A percentile compares a stretch with the other conserved stretches of the same genome.
Conservation (phyloP, 37 sponge, comb jelly and placozoan species). For the Spongilla lacustris region DNA sequence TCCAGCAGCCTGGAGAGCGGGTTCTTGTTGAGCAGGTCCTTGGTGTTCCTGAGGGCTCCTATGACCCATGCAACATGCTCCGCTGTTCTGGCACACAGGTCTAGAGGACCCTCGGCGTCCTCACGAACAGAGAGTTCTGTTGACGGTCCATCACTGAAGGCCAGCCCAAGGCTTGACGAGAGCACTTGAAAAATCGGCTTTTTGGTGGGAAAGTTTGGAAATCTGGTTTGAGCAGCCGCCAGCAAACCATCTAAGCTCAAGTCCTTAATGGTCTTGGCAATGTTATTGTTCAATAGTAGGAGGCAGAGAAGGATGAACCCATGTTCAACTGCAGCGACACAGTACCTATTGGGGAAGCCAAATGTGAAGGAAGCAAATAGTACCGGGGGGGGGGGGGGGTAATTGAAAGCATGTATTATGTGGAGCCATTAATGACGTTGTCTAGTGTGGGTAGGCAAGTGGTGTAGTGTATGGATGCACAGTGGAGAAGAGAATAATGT, state of each 20-base stretch:
- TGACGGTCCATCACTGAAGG: neutral
- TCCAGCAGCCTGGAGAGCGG: slow-evolving; percentile 31
- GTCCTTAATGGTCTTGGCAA: slow-evolving; percentile 4
- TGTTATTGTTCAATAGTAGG: neutral
- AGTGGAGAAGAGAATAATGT: too few species aligned
- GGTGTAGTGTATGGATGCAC: too few species aligned
- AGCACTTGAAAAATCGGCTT: neutral
- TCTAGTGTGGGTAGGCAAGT: too few species aligned
- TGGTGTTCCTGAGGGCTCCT: slow-evolving; percentile 17
- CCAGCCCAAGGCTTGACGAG: neutral
- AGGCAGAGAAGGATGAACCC: slow-evolving; percentile 15
- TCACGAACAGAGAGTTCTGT: neutral
- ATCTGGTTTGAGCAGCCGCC: neutral
- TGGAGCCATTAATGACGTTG: too few species aligned
- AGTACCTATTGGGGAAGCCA: neutral
- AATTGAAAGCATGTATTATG: too few species aligned
- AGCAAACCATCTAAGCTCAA: slow-evolving; percentile 34
- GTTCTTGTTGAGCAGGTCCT: slow-evolving; percentile 26
- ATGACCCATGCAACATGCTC: slow-evolving; percentile 12
- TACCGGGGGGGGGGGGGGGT: too few species aligned
- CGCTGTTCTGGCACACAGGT: neutral
- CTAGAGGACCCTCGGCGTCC: neutral
- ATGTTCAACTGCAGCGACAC: slow-evolving; percentile 3
- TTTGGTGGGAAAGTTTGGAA: slow-evolving; percentile 33
- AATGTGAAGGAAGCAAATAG: neutral